These are phyloP conservation scores for Heliothis virescens DNA, from an alignment of 1,140 invertebrate species.

Conservation along the genomic window DNA sequence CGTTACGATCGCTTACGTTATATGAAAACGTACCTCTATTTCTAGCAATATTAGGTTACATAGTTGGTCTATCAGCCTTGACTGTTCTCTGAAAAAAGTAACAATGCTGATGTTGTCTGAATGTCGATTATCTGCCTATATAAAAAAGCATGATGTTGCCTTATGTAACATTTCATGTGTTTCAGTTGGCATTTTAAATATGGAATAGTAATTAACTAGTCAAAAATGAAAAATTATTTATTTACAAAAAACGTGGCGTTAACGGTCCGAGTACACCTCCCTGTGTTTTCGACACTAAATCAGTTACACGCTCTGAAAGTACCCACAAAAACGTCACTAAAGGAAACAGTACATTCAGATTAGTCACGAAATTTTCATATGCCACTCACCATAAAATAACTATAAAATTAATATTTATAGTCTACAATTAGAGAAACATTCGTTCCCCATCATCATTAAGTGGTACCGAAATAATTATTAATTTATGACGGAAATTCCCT, in stretches of 20 bases:
- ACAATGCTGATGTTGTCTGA: too few species aligned
- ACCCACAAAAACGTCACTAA: slow-evolving; percentile 17
- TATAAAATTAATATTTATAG: slow-evolving; percentile 42
- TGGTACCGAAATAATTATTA: slow-evolving; percentile 28
- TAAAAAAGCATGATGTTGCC: too few species aligned
- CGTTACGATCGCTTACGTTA: too few species aligned
- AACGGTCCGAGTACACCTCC: neutral
- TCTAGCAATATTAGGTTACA: too few species aligned
- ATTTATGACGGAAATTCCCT: slow-evolving; percentile 36
- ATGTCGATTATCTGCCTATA: too few species aligned
- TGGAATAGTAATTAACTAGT: too few species aligned
- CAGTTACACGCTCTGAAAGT: slow-evolving; percentile 24
- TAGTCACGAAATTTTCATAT: slow-evolving; percentile 35
- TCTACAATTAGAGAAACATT: slow-evolving; percentile 38
- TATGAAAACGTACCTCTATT: too few species aligned
- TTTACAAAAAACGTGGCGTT: neutral
- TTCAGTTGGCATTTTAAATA: too few species aligned
- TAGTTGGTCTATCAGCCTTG: too few species aligned
- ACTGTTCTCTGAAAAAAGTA: too few species aligned
- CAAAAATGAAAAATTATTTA: neutral
- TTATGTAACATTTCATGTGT: too few species aligned
- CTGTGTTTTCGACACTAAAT: neutral
- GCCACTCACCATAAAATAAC: slow-evolving; percentile 18
- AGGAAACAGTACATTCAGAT: slow-evolving; percentile 38
- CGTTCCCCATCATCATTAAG: slow-evolving; percentile 20